Base-by-base conservation (phyloP, 1,140 invertebrate genomes). In the Thrips palmi region DNA sequence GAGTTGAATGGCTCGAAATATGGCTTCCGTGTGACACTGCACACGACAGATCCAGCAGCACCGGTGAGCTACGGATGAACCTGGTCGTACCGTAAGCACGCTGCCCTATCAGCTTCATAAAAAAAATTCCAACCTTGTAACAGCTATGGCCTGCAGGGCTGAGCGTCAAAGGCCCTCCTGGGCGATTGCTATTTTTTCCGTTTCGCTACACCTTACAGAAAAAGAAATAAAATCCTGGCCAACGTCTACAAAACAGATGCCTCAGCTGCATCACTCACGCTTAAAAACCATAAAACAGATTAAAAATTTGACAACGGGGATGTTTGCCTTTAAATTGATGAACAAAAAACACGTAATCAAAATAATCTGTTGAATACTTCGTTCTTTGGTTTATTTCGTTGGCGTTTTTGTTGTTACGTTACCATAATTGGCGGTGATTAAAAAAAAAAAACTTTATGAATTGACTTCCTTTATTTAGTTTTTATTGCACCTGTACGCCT, bases 161-260 rank as follows among this genome's bases (percentile, higher is more conserved):
- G 37, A 41, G 25, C 22, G 14, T 5, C 19, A 39, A 10, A 39
- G 15, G n/a, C n/a, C n/a, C n/a, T n/a, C n/a, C n/a, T n/a, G n/a
- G n/a, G n/a, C n/a, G n/a, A n/a, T n/a, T n/a, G n/a, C 6, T 40
- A 41, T 30, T 43, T 40, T 34, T 30, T 43, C 15, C 30, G 42
- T 19, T 43, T 43, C 20, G 42, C 33, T 17, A 41, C 24, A 30
- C 14, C 21, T 14, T 18, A 20, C 7, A 8, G 12, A 7, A 34
- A 37, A 37, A 31, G 31, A 3, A n/a, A 23, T 18, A 20, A 40
- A 11, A 20, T 28, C 4, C 5, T 24, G 23, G 24, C 27, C 4
- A 37, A 27, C 22, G 35, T 21, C n/a, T 37, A 37, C 12, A 24
- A 24, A 27, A 37, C 23, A 6, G 35, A 21, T 4, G 14, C 23